phyloP scores from a whole-genome alignment of 2,113 vertebrate genomes.

The Mesocricetus auratus region DNA sequence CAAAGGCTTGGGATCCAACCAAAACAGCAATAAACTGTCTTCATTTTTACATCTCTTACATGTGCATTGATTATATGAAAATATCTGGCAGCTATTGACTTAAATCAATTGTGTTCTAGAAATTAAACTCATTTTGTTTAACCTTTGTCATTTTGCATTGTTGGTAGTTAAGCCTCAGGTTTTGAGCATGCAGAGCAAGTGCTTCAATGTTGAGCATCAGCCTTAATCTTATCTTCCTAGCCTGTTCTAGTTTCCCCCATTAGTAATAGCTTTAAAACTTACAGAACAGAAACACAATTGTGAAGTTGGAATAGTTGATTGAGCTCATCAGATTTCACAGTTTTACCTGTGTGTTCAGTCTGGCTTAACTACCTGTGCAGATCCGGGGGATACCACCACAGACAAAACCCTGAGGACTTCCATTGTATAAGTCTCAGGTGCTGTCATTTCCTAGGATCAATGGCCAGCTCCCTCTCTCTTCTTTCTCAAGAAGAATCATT shows the following conservation, averaged over 20 bases:
- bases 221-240: neutral
- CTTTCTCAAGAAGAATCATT: neutral
- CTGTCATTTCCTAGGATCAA: too few species aligned
- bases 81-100: neutral
- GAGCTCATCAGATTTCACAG: neutral
- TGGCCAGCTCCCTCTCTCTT: neutral
- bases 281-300: neutral
- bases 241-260: neutral
- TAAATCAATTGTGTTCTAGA: neutral
- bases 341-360: neutral
- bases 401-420: neutral
- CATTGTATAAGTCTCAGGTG: neutral
- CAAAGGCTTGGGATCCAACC: neutral
- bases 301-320: neutral
- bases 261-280: neutral
- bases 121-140: neutral
- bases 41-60: slow-evolving; percentile 8
- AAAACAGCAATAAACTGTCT: neutral
- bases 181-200: too few species aligned
- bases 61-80: neutral
- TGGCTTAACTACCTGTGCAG: neutral
- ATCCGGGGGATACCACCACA: neutral
- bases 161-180: neutral
- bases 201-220: too few species aligned
- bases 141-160: neutral